Evolutionary conservation across 2,113 vertebrate species (phyloP).

Genomic region (Dendropsophus ebraccatus): DNA sequence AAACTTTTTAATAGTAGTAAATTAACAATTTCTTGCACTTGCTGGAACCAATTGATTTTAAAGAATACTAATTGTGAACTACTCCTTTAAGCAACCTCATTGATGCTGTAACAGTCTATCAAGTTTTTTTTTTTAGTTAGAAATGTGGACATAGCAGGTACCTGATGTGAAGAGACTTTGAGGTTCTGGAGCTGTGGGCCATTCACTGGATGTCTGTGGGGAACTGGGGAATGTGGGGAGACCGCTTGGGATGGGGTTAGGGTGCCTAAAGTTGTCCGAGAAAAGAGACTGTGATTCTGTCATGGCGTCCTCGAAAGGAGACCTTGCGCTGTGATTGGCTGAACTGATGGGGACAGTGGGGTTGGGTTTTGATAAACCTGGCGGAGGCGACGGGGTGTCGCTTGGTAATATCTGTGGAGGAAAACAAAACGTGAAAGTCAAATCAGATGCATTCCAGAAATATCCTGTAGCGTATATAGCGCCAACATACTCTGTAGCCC

Average conservation of each 20-base stretch:
- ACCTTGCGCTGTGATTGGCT: slow-evolving; percentile 91
- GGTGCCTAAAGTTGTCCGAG: slow-evolving; percentile 98
- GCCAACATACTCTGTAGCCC: too few species aligned
- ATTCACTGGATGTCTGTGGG: slow-evolving; percentile 89
- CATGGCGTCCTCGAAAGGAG: slow-evolving; percentile 94
- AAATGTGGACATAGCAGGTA: slow-evolving; percentile 64
- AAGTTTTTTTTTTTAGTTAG: too few species aligned
- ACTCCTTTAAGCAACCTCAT: too few species aligned
- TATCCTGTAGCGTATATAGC: too few species aligned
- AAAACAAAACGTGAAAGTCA: neutral
- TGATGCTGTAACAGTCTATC: too few species aligned
- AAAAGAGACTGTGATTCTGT: slow-evolving; percentile 98
- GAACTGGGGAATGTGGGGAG: slow-evolving; percentile 92
- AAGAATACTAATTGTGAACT: too few species aligned
- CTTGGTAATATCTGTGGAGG: slow-evolving; percentile 82
- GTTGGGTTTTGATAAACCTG: slow-evolving; percentile 92
- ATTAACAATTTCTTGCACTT: too few species aligned
- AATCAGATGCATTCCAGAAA: too few species aligned
- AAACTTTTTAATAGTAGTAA: too few species aligned
- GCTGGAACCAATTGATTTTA: too few species aligned
- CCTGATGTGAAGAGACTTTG: slow-evolving; percentile 99
- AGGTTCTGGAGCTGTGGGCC: slow-evolving; percentile 98
- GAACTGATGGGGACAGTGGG: slow-evolving; percentile 92
- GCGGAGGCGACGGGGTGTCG: slow-evolving; percentile 95
- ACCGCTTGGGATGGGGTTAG: slow-evolving; percentile 95